These are phyloP conservation scores for Danio kyathit DNA, from an alignment of 2,797 vertebrate genomes.

Conservation along the genomic window DNA sequence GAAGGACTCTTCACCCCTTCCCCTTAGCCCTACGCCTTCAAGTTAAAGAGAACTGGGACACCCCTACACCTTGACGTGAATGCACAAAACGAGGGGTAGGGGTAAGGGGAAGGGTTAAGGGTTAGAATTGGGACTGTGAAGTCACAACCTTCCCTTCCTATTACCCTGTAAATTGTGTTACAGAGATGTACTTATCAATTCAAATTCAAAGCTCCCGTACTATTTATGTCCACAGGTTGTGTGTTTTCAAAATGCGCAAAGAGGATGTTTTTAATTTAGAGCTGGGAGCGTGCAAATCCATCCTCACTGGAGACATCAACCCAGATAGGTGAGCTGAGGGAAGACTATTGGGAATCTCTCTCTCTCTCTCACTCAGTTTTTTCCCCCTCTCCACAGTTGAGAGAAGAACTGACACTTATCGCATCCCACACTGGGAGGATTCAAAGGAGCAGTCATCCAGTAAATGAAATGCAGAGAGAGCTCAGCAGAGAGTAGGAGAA, in stretches of 20 bases:
- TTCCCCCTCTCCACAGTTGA: slow-evolving; percentile 32
- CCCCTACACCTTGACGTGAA: too few relatives aligned
- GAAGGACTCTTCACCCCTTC: too few relatives aligned
- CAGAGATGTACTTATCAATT: neutral
- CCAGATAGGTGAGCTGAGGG: slow-evolving; percentile 40
- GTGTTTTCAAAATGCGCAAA: slow-evolving; percentile 9
- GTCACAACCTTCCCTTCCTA: neutral
- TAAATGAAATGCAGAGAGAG: slow-evolving; percentile 58
- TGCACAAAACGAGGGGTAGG: too few relatives aligned
- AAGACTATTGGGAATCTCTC: slow-evolving; percentile 58
- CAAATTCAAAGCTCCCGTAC: neutral
- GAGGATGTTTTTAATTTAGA: neutral
- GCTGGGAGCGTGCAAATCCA: slow-evolving; percentile 50
- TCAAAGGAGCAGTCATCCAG: slow-evolving; percentile 60
- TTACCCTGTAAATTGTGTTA: neutral
- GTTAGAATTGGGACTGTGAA: too few relatives aligned
- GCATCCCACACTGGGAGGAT: slow-evolving; percentile 44
- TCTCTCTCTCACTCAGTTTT: slow-evolving; percentile 38
- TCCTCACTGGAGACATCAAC: slow-evolving; percentile 53
- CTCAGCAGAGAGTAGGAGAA: slow-evolving; percentile 16
- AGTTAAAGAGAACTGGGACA: too few relatives aligned
- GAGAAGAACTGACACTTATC: slow-evolving; percentile 49
- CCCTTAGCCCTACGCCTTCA: too few relatives aligned
- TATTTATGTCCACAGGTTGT: slow-evolving; percentile 21
- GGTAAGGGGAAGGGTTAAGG: too few relatives aligned